These are phyloP conservation scores for Scaptodrosophila latifasciaeformis DNA, from an alignment of 2,888 invertebrate genomes.

Conservation along the genomic window DNA sequence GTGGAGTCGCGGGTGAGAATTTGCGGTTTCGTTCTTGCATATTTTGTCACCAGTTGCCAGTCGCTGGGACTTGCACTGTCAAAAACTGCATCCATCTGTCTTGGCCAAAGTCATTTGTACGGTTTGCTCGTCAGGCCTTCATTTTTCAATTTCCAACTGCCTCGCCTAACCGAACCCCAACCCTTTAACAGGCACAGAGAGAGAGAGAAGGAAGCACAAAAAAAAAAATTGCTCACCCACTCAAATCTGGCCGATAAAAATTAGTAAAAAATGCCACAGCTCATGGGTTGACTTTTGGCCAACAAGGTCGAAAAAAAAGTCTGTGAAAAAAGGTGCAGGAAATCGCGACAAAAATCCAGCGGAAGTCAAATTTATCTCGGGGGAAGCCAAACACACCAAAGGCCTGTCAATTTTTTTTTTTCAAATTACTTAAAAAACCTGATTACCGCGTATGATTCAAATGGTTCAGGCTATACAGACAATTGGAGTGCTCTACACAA, in stretches of 20 bases:
- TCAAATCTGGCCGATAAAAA: constrained; percentile 63
- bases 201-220: not conserved
- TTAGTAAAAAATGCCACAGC: constrained; percentile 73
- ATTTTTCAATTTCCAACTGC: not conserved
- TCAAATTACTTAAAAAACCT: constrained; percentile 66
- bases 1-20: constrained; percentile 68
- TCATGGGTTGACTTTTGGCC: constrained; percentile 74
- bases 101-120: constrained; percentile 22
- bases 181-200: constrained; percentile 26
- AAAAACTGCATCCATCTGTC: constrained; percentile 46
- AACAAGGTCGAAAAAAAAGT: constrained; percentile 31
- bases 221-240: not conserved
- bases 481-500: too few species aligned
- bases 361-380: constrained; percentile 52
- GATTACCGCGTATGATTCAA: constrained; percentile 41
- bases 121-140: not conserved
- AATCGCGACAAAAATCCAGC: constrained; percentile 65
- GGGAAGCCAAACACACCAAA: too few species aligned
- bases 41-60: constrained; percentile 60
- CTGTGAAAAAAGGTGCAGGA: constrained; percentile 40
- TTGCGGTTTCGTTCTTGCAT: constrained; percentile 68
- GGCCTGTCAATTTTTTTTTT: constrained; percentile 58
- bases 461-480: too few species aligned
- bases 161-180: not conserved
- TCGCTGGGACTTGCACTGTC: not conserved